phyloP scores from a whole-genome alignment of 1,140 invertebrate species.

The Harpegnathos saltator region DNA sequence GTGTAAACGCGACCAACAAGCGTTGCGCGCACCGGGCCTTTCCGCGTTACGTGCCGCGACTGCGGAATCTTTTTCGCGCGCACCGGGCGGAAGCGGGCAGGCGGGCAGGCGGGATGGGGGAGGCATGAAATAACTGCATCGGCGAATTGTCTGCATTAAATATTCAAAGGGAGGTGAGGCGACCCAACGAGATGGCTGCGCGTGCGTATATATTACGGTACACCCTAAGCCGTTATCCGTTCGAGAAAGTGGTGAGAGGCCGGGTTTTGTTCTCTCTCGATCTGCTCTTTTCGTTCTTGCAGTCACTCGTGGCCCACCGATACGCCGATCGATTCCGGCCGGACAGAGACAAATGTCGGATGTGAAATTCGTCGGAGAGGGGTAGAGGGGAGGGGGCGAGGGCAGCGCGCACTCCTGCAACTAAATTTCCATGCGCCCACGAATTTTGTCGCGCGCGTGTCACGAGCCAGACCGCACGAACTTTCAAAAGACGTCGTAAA shows the following conservation, averaged over 20 bases:
- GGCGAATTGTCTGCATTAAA: slow-evolving; percentile 85
- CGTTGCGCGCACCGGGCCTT: slow-evolving; percentile 61
- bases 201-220: slow-evolving; percentile 75
- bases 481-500: too few relatives aligned
- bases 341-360: slow-evolving; percentile 53
- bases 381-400: too few relatives aligned
- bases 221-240: slow-evolving; percentile 78
- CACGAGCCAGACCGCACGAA: not conserved
- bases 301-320: slow-evolving; percentile 55
- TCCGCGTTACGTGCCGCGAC: slow-evolving; percentile 78
- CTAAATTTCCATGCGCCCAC: slow-evolving; percentile 37
- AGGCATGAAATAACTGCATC: slow-evolving; percentile 84
- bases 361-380: slow-evolving; percentile 37
- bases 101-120: not conserved
- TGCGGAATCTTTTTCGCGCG: slow-evolving; percentile 78
- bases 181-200: slow-evolving; percentile 77
- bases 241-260: slow-evolving; percentile 71
- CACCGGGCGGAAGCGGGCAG: too few relatives aligned
- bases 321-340: slow-evolving; percentile 45
- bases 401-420: slow-evolving; percentile 33
- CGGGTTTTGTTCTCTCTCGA: slow-evolving; percentile 64
- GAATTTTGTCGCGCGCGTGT: slow-evolving; percentile 27
- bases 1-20: slow-evolving; percentile 77
- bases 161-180: slow-evolving; percentile 82
- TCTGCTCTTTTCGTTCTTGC: slow-evolving; percentile 37